Conservation (phyloP, 2,888 invertebrate species). For the Argyresthia goedartella region DNA sequence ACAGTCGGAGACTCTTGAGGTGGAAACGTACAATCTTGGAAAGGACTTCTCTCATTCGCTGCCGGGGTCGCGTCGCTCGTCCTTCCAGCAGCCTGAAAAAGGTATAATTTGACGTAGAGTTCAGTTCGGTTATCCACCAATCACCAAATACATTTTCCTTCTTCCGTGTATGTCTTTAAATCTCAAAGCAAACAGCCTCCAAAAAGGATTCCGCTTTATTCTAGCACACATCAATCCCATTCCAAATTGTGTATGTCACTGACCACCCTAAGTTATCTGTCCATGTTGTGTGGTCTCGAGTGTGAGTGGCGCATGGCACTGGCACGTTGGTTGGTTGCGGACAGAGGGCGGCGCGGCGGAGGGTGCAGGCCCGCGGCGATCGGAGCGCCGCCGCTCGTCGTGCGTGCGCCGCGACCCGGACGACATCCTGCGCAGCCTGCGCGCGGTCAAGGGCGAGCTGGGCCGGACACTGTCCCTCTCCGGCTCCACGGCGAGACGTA, state of each 20-base stretch:
- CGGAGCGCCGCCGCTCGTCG: slow-evolving; percentile 83
- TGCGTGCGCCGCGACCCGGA: slow-evolving; percentile 87
- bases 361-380: slow-evolving; percentile 50
- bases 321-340: slow-evolving; percentile 7
- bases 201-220: no score
- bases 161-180: no score
- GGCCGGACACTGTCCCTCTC: slow-evolving; percentile 87
- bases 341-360: slow-evolving; percentile 21
- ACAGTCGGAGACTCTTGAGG: slow-evolving; percentile 88
- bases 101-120: slow-evolving; percentile 28
- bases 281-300: not conserved
- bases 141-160: no score
- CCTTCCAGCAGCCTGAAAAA: slow-evolving; percentile 81
- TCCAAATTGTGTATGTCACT: no score
- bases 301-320: not conserved
- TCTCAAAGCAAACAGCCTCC: no score
- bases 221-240: no score
- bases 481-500: slow-evolving; percentile 79
- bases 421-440: slow-evolving; percentile 84
- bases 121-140: no score
- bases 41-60: slow-evolving; percentile 89
- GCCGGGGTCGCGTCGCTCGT: slow-evolving; percentile 87
- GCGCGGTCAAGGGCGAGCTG: slow-evolving; percentile 85
- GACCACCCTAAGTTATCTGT: not conserved
- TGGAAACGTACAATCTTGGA: slow-evolving; percentile 86